phyloP scores from a whole-genome alignment of 2,113 vertebrate species.

The Hiodon tergisus region DNA sequence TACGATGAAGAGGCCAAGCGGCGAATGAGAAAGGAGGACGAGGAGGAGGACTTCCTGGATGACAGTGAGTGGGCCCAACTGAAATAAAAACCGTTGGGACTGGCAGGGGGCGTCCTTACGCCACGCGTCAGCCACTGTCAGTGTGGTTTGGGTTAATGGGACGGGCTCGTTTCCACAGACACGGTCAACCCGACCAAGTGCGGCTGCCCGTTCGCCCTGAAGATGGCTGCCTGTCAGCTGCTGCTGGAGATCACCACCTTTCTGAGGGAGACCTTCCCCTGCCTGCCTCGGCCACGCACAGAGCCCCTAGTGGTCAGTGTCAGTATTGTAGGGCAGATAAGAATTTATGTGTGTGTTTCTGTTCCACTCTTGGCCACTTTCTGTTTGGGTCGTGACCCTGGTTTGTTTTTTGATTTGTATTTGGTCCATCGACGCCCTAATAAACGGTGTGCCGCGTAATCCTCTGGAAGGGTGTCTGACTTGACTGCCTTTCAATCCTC shows the following conservation, averaged over 20 bases:
- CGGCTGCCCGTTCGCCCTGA: constrained; percentile 91
- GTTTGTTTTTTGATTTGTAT: too few species aligned
- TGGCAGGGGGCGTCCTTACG: too few species aligned
- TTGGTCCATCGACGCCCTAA: too few species aligned
- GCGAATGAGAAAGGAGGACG: constrained; percentile 88
- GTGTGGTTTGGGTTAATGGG: too few species aligned
- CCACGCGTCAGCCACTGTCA: too few species aligned
- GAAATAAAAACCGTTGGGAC: background rate
- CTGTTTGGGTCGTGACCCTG: too few species aligned
- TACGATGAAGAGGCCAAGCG: constrained; percentile 96
- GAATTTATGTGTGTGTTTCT: too few species aligned
- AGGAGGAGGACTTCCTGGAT: constrained; percentile 98
- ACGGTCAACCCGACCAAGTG: constrained; percentile 98
- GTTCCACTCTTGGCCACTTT: too few species aligned
- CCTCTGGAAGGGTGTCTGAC: too few species aligned
- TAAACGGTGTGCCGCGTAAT: too few species aligned
- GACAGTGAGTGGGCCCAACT: constrained; percentile 82
- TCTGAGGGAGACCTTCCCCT: constrained; percentile 92
- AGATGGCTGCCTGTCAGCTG: constrained; percentile 96
- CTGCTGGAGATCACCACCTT: constrained; percentile 96
- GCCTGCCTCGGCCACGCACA: constrained; percentile 82
- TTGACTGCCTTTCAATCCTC: background rate
- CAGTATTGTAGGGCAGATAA: background rate
- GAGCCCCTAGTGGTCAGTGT: constrained; percentile 87
- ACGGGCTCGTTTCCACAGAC: constrained; percentile 56